Evolutionary conservation across 2,797 vertebrate species (phyloP).

Genomic region (Enteromius trimaculatus): DNA sequence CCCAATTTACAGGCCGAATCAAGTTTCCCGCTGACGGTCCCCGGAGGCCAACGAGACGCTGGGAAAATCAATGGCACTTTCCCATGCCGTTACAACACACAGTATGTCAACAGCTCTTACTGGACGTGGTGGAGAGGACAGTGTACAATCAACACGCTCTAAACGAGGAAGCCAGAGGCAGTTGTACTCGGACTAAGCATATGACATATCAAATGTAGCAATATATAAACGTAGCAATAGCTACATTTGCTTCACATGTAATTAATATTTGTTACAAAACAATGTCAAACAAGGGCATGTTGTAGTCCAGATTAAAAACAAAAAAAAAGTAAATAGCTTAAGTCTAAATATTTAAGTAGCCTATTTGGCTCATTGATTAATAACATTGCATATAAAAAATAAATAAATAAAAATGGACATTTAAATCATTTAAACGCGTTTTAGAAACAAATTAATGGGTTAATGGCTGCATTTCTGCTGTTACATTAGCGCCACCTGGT

Average conservation of each 20-base stretch:
- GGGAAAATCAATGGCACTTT: conserved; percentile 37
- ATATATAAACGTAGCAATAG: no score
- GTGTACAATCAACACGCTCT: conserved; percentile 1
- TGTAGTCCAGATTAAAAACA: no score
- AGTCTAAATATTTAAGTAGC: neutral
- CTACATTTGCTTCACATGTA: no score
- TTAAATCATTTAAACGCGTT: neutral
- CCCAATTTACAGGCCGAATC: conserved; percentile 43
- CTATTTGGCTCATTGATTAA: neutral
- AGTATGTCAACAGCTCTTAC: conserved; percentile 35
- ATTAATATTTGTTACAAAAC: neutral
- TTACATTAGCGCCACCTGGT: neutral
- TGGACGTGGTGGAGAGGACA: neutral
- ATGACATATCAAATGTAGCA: neutral
- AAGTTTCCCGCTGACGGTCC: conserved; percentile 37
- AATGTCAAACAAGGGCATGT: no score
- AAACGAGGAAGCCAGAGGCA: neutral
- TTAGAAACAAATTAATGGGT: neutral
- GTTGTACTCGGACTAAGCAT: neutral
- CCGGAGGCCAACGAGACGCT: conserved; percentile 42
- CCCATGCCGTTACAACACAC: conserved; percentile 38
- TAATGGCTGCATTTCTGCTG: neutral
- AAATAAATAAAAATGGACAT: no score
- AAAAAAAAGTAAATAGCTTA: neutral
- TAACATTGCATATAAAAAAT: neutral